Evolutionary conservation across 2,113 vertebrate species (phyloP).

Genomic region (Tenrec ecaudatus): DNA sequence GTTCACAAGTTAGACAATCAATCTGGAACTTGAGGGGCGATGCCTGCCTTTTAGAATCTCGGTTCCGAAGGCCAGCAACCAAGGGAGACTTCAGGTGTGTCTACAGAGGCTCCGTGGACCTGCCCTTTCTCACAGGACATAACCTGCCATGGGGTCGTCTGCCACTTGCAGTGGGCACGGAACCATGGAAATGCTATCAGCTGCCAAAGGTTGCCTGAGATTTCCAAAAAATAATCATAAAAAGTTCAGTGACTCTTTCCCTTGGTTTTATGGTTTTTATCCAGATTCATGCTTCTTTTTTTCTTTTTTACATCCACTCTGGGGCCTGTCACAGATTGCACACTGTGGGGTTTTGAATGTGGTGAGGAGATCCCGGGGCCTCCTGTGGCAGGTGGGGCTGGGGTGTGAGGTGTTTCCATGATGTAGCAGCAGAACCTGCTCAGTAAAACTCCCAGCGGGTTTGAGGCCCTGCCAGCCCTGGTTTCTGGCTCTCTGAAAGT

Average conservation of each 20-base stretch:
- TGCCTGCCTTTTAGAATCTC: background rate
- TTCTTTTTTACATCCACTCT: conserved; percentile 50
- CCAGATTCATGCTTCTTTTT: conserved; percentile 33
- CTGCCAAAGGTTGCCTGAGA: conserved; percentile 68
- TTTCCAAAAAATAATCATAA: conserved; percentile 64
- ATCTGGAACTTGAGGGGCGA: conserved; percentile 62
- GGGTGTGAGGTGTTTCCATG: conserved; percentile 69
- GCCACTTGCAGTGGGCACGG: conserved; percentile 54
- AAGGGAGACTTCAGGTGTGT: background rate
- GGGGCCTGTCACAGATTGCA: conserved; percentile 63
- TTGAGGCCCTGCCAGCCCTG: conserved; percentile 20
- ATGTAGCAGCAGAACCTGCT: conserved; percentile 61
- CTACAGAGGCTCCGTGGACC: background rate
- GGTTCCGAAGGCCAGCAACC: background rate
- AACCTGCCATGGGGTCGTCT: conserved; percentile 56
- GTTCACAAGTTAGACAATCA: too few species aligned
- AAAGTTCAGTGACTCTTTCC: conserved; percentile 55
- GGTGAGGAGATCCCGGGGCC: conserved; percentile 56
- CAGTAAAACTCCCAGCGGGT: conserved; percentile 42
- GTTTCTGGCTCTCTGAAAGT: conserved; percentile 26
- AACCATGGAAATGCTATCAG: conserved; percentile 65
- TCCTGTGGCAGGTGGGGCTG: conserved; percentile 58
- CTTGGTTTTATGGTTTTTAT: conserved; percentile 71
- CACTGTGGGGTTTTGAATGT: conserved; percentile 5
- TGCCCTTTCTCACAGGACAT: conserved; percentile 63